Evolutionary conservation across 92 coral and sea anemone genomes (phyloP).

Genomic region (Palythoa grandis): DNA sequence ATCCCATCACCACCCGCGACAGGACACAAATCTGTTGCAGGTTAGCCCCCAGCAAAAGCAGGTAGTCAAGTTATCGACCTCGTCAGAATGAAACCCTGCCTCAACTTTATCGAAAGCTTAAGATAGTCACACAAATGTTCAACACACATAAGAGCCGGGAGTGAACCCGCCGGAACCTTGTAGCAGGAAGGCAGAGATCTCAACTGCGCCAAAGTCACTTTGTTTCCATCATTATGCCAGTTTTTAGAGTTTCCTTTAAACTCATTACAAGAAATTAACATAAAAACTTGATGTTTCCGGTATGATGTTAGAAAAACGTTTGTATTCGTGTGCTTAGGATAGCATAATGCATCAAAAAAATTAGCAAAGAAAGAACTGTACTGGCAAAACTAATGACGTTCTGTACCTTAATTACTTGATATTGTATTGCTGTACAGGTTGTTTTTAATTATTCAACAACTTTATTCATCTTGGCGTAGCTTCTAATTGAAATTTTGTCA

Average conservation of each 20-base stretch:
- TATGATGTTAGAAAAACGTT: no score
- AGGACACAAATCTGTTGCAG: no score
- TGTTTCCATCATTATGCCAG: background rate
- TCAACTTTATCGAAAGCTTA: no score
- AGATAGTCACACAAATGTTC: no score
- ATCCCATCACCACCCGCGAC: no score
- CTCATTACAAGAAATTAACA: background rate
- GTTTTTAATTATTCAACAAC: slow-evolving; percentile 27
- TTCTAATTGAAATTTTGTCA: slow-evolving; percentile 7
- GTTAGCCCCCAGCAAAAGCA: no score
- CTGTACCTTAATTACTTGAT: background rate
- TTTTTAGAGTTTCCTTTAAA: background rate
- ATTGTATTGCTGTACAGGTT: background rate
- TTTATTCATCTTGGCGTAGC: background rate
- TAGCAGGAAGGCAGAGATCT: no score
- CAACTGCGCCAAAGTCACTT: background rate
- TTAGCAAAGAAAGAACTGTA: background rate
- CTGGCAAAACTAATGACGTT: background rate
- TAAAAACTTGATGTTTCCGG: no score
- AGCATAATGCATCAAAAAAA: background rate
- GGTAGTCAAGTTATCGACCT: no score
- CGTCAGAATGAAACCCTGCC: no score
- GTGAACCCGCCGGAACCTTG: no score
- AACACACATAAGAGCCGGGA: no score
- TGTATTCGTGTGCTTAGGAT: background rate